A percentile compares a stretch with the other conserved stretches of the same genome.
phyloP scores from a whole-genome alignment of 2,888 invertebrate genomes.

The Yponomeuta sedellus region DNA sequence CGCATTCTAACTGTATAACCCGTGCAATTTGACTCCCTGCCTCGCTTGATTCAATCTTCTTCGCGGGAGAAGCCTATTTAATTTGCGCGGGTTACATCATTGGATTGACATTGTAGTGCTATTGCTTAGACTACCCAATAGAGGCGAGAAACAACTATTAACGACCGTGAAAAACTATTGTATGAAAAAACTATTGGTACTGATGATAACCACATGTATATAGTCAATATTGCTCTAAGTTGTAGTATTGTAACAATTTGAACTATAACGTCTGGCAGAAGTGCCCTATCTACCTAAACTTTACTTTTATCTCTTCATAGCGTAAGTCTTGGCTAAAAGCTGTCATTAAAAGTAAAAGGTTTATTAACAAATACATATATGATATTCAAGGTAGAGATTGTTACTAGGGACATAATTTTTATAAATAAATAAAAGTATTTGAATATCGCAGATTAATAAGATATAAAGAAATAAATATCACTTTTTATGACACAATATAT shows the following conservation, averaged over 20 bases:
- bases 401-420: constrained; percentile 74
- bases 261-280: constrained; percentile 4
- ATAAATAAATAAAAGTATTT: constrained; percentile 46
- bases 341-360: constrained; percentile 57
- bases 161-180: too few relatives aligned
- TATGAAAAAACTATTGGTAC: neutral
- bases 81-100: too few relatives aligned
- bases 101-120: too few relatives aligned
- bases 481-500: neutral
- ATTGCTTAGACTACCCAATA: too few relatives aligned
- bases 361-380: constrained; percentile 58
- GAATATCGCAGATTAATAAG: neutral
- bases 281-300: constrained; percentile 30
- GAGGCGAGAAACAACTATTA: too few relatives aligned
- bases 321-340: constrained; percentile 64
- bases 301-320: constrained; percentile 57
- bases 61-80: too few relatives aligned
- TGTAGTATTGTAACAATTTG: neutral
- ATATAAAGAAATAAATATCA: neutral
- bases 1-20: too few relatives aligned
- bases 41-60: too few relatives aligned
- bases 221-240: neutral
- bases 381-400: constrained; percentile 70
- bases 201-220: neutral
- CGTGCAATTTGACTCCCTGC: too few relatives aligned